Base-by-base conservation (phyloP, 1,140 invertebrate genomes). In the Matsumurasca onukii region DNA sequence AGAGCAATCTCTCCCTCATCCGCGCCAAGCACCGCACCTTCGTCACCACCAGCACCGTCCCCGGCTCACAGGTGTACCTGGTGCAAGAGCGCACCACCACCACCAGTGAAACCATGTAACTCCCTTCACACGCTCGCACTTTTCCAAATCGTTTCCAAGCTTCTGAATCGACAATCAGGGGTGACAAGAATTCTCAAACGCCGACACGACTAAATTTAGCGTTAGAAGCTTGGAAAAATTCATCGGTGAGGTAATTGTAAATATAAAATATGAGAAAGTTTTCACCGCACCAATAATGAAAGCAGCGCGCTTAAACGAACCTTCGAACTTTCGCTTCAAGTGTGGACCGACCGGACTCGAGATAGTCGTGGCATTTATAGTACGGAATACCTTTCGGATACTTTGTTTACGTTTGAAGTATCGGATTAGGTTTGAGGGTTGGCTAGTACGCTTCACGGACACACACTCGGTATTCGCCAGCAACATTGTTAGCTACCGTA, bases 11-110 rank as follows among this genome's bases (percentile, higher is more conserved):
- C 76, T 91, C 91, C 69, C 84, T 98, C 77, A 95, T 98, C 82
- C 91, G 95, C 73, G 94, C 95, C 82, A 98, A 98, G 85, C 95
- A 97, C 85, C 91, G 93, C 85, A 93, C 92, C 79, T 95, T 95
- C 81, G 93, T 95, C 76, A 95, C 93, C 82, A 92, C 92, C 77
- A 91, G 88, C 76, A 88, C 90, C 66, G 90, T 92, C 73, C 91
- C 92, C 78, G 90, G 91, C 75, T 92, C 91, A 75, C 90, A 91
- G 81, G 90, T 94, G 71, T 93, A 93, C 80, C 85, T 94, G 78
- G 91, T 93, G 70, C 91, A 93, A 83, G 91, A 93, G 80, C 87
- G 88, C 77, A 76, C 79, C 48, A 72, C 69, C 57, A 73, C 77
- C 31, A 73, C 72, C 20, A 68, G 69, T 39, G 73, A 74, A 64